These are phyloP conservation scores for Myanophis thanlyinensis DNA, from an alignment of 2,113 vertebrate species.

Conservation along the genomic window DNA sequence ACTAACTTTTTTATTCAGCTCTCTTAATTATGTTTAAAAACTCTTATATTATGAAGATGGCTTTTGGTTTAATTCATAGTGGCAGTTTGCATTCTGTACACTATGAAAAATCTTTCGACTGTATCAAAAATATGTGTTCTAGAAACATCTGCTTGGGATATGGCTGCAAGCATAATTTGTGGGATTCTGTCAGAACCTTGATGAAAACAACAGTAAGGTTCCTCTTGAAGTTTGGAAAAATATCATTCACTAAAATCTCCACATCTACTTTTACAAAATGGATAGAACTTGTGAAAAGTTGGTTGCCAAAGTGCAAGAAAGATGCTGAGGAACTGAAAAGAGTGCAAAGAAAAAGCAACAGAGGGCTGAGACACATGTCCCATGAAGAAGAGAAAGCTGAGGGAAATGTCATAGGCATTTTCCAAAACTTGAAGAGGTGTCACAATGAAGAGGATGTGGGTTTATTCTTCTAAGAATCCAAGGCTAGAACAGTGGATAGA, in stretches of 20 bases:
- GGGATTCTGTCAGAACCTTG: not conserved
- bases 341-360: not conserved
- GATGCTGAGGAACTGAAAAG: not conserved
- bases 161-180: not conserved
- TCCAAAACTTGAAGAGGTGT: not conserved
- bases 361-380: not conserved
- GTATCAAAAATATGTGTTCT: slow-evolving; percentile 5
- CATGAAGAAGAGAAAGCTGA: not conserved
- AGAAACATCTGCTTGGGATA: not conserved
- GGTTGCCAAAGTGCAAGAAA: not conserved
- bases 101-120: not conserved
- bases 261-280: not conserved
- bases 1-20: not conserved
- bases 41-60: slow-evolving; percentile 2
- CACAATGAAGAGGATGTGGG: not conserved
- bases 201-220: not conserved
- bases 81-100: slow-evolving; percentile 13
- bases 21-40: slow-evolving; percentile 17
- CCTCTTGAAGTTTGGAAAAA: not conserved
- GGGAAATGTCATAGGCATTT: not conserved
- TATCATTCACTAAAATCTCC: not conserved
- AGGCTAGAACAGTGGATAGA: not conserved
- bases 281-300: not conserved
- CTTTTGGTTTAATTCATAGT: slow-evolving; percentile 23
- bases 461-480: not conserved